Conservation (phyloP, 2,888 invertebrate genomes). For the Herminia tarsipennalis region DNA sequence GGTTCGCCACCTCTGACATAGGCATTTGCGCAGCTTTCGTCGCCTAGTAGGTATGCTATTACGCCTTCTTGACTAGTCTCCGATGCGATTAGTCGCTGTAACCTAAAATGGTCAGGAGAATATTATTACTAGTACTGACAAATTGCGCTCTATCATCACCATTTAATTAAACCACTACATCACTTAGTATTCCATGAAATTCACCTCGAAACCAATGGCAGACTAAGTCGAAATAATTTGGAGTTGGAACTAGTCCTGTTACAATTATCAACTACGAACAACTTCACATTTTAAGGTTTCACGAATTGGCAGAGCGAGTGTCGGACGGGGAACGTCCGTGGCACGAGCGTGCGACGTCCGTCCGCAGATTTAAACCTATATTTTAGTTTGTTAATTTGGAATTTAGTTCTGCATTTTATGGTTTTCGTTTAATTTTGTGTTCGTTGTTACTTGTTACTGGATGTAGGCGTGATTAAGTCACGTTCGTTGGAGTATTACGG, state of each 20-base stretch:
- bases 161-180: background rate
- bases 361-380: conserved; percentile 20
- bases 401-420: conserved; percentile 40
- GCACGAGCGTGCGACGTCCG: background rate
- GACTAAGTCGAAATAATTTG: conserved; percentile 18
- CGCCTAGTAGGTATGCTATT: too few species aligned
- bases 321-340: conserved; percentile 14
- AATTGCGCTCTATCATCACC: too few species aligned
- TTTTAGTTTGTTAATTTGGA: conserved; percentile 43
- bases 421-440: conserved; percentile 29
- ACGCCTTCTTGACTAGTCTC: too few species aligned
- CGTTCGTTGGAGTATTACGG: too few species aligned
- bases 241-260: conserved; percentile 6
- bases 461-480: background rate
- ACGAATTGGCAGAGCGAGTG: conserved; percentile 11
- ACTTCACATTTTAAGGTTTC: conserved; percentile 48
- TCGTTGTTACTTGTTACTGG: background rate
- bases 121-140: too few species aligned
- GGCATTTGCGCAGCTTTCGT: too few species aligned
- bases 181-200: background rate
- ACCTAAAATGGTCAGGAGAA: too few species aligned
- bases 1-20: too few species aligned
- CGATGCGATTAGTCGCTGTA: too few species aligned
- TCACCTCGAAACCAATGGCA: conserved; percentile 2
- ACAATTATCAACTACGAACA: conserved; percentile 26